Evolutionary conservation across 2,888 invertebrate species (phyloP), one percentile per base, ranked within the genome.

Genomic region (Eumacrocentrus americanus): DNA sequence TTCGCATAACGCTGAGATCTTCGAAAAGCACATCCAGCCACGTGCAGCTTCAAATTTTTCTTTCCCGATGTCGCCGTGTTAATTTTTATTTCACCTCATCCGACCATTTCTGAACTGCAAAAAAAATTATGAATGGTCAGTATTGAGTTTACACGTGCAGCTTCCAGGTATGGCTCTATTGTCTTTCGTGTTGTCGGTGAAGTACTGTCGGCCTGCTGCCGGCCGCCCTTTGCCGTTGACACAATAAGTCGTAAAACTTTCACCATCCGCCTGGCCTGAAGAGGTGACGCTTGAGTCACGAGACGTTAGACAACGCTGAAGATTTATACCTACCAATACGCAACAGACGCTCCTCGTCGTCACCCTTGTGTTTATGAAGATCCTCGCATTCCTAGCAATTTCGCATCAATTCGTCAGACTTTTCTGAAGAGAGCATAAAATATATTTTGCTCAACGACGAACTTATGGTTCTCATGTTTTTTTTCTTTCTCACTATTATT

Each of bases 231-330:
- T 46, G 29, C 35, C 54, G 51, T 37, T 53, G 62, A 58, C 66
- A 65, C 65, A 64, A 65, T 64, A 61, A 66, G 62, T 61, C 64
- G 60, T 70, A 70, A 69, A 70, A 70, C 70, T 70, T 70, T 70
- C 70, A 64, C 69, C 61, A 53, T 57, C 40, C 34, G 23, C 29
- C 42, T 23, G 23, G 11, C 20, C 18, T 22, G 18, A 7, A 38
- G n/a, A 34, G 50, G 50, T 35, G 11, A 12, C 23, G 29, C 23
- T 20, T 4, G 3, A 35, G 22, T 37, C 20, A n/a, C 25, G 5
- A 6, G 23, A 35, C 16, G 22, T 52, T 40, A 16, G 25, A 16
- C 38, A 20, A 18, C 14, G n/a, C n/a, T 9, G 23, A 52, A 52
- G 52, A 52, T 52, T 52, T 52, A 52, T 52, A 20, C 22, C 16